Evolutionary conservation across 2,888 invertebrate genomes (phyloP), one percentile per base, ranked within the genome.

Genomic region (Augiades crinisus): DNA sequence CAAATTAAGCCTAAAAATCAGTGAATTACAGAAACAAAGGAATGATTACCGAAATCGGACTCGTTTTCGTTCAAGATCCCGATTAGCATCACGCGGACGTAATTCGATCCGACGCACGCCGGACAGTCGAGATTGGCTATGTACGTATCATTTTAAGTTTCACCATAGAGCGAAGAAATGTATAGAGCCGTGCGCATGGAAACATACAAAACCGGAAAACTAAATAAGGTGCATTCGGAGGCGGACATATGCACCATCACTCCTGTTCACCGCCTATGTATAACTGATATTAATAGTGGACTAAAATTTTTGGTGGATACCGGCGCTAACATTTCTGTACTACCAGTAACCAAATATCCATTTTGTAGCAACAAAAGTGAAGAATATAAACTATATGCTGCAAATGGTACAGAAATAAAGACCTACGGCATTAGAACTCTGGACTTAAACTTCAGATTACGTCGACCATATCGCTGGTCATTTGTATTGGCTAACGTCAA

Each of bases 301-400:
- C n/a, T n/a, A n/a, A n/a, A n/a, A n/a, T n/a, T n/a, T n/a, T n/a
- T n/a, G n/a, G n/a, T n/a, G n/a, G n/a, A n/a, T n/a, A n/a, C n/a
- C n/a, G n/a, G n/a, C n/a, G n/a, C n/a, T n/a, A n/a, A n/a, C n/a
- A n/a, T n/a, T n/a, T n/a, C n/a, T n/a, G n/a, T n/a, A n/a, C n/a
- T n/a, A n/a, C n/a, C n/a, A n/a, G n/a, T n/a, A n/a, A n/a, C n/a
- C n/a, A n/a, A n/a, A n/a, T n/a, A n/a, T n/a, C n/a, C n/a, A n/a
- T n/a, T n/a, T n/a, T n/a, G n/a, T n/a, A n/a, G n/a, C n/a, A n/a
- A n/a, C n/a, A n/a, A n/a, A n/a, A n/a, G n/a, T n/a, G n/a, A n/a
- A n/a, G n/a, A n/a, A n/a, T 38, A 38, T 8, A 52, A 57, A 5
- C 53, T 54, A 16, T 44, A 30, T 7, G 44, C 44, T 7, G 44